Evolutionary conservation across 2,888 invertebrate species (phyloP), one percentile per base, ranked within the genome.

Genomic region (Hesperia comma): DNA sequence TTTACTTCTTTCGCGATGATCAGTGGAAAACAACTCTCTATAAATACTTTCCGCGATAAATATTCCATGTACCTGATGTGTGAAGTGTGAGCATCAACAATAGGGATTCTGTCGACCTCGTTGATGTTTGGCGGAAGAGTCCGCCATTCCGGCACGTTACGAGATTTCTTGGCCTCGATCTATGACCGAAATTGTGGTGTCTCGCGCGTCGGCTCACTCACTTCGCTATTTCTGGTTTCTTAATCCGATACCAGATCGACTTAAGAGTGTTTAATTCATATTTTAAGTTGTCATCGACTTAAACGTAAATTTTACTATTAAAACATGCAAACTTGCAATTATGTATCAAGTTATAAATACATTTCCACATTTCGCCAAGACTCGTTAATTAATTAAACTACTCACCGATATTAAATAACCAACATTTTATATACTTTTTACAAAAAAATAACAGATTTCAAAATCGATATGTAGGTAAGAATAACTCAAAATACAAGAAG

Each of bases 161-260:
- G 63, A 67, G 43, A 67, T 69, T 63, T 69, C 54, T 61, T 69
- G 68, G 67, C 69, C 69, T 68, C 68, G 67, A 61, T 69, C 51
- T 55, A 60, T 64, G 69, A 62, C 68, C 68, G 69, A 68, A 70
- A 64, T 68, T 56, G 63, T 67, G 61, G 43, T 40, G 46, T 55
- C 58, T 64, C 58, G 33, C 26, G 51, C 37, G 12, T 26, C 54
- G 33, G 53, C 67, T 63, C 61, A 40, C 33, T 58, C 66, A 49
- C 21, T 56, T 37, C 64, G 63, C 51, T 61, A 68, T 61, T 69
- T 63, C 61, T 61, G 57, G 61, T 69, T 69, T 69, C 66, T 40
- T 62, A 67, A 67, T 17, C 19, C 41, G 15, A 57, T 60, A 68
- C 58, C 12, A 58, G 15, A 15, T 15, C 10, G 37, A 1, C 14